Conservation (phyloP, 2,888 invertebrate species). For the Notodonta ziczac region DNA sequence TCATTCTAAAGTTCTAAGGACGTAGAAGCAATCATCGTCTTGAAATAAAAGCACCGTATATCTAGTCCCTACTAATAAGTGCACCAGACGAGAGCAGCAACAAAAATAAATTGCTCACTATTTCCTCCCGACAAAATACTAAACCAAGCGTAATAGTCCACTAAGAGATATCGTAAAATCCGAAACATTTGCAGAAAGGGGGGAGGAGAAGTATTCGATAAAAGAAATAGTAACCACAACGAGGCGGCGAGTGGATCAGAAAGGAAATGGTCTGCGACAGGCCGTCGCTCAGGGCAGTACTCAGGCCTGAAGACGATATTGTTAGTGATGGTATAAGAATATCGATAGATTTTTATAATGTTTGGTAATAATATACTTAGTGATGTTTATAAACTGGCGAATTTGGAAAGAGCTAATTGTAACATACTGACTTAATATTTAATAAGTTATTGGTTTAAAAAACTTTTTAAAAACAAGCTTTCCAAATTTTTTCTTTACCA, state of each 20-base stretch:
- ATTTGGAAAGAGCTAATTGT: background rate
- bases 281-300: constrained; percentile 42
- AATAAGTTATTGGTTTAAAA: no score
- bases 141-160: constrained; percentile 15
- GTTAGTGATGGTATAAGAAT: constrained; percentile 31
- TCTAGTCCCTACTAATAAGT: background rate
- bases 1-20: no score
- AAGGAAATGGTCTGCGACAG: constrained; percentile 40
- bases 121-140: constrained; percentile 11
- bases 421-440: background rate
- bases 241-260: constrained; percentile 25
- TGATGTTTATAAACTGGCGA: background rate
- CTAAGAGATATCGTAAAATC: constrained; percentile 24
- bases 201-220: constrained; percentile 20
- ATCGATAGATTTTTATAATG: constrained; percentile 23
- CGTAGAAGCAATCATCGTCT: background rate
- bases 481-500: no score
- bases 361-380: background rate
- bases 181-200: constrained; percentile 23
- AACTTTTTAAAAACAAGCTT: no score
- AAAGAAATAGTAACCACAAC: constrained; percentile 28
- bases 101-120: constrained; percentile 9
- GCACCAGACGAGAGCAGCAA: background rate
- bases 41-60: background rate
- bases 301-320: constrained; percentile 34